phyloP scores from a whole-genome alignment of 53 echinoderm and acorn worm species.

The Luidia sarsii region DNA sequence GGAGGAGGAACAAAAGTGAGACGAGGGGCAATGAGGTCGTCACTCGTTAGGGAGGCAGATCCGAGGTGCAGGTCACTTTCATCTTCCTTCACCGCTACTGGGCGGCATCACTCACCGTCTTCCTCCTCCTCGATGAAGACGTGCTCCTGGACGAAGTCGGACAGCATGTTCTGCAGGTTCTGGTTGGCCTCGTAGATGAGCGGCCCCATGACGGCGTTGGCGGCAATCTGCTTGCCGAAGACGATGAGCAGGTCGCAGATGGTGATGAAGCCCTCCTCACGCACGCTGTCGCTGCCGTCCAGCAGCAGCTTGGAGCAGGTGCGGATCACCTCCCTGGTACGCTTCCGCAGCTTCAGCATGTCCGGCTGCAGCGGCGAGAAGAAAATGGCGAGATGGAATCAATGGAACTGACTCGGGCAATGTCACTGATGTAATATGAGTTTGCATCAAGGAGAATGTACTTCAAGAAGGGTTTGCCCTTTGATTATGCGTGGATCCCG shows the following conservation, averaged over 20 bases:
- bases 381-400: conserved; percentile 1
- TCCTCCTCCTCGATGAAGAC: conserved; percentile 98
- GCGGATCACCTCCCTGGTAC: conserved; percentile 77
- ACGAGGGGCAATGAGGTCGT: neutral
- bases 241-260: conserved; percentile 95
- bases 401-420: no score
- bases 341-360: conserved; percentile 76
- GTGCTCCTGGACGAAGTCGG: conserved; percentile 95
- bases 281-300: conserved; percentile 82
- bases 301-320: conserved; percentile 85
- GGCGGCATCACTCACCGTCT: conserved; percentile 85
- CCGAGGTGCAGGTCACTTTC: no score
- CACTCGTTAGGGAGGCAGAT: neutral
- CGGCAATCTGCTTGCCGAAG: conserved; percentile 84
- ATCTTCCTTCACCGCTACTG: no score
- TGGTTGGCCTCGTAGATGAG: conserved; percentile 79
- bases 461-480: no score
- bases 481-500: no score
- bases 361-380: conserved; percentile 51
- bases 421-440: no score
- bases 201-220: conserved; percentile 64
- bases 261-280: conserved; percentile 94
- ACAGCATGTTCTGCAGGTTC: conserved; percentile 84
- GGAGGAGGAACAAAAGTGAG: neutral
- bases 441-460: no score